Base-by-base conservation (phyloP, 1,140 invertebrate species). In the Leguminivora glycinivorella region DNA sequence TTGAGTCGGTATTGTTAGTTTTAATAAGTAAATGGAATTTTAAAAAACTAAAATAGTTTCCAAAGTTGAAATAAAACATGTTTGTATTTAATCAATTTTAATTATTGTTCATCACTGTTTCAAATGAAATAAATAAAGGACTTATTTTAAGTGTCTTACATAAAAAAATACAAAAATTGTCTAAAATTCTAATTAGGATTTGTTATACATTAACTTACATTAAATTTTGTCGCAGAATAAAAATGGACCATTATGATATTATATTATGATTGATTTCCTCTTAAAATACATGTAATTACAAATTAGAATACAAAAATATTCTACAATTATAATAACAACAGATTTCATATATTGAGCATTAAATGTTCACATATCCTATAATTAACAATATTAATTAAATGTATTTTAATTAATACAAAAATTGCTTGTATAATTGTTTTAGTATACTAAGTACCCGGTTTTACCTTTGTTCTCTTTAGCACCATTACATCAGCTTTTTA, bases 401-500 rank as follows among this genome's bases (percentile, higher is more conserved):
- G 19, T 52, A 19, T 47, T 1, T 19, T 47, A 47, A n/a, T n/a
- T 19, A 19, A 19, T 17, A 17, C 7, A 22, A 9, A 52, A 22
- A 19, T 17, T 17, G 9, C 47, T 43, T 43, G 40, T 6, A 17
- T 43, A 43, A 56, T n/a, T 69, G 43, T 56, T 69, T 69, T 58
- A 70, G 56, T 56, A 68, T 68, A 70, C 38, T 69, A 71, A 69
- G 40, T 85, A 84, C 82, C 83, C 81, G 82, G 76, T 76, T 83
- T 70, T 78, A 76, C 80, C 72, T 34, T 73, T 79, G 78, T 80
- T 77, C 75, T 72, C 69, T 60, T 75, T 80, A 84, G 82, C 82
- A 88, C 86, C 86, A 79, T 77, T 68, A 70, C 58, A 71, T 87
- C 86, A 87, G 86, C 85, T 77, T 77, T 70, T 75, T 70, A 60